These are phyloP conservation scores for Drosophila mettleri DNA, from an alignment of 2,888 invertebrate genomes.

Conservation along the genomic window DNA sequence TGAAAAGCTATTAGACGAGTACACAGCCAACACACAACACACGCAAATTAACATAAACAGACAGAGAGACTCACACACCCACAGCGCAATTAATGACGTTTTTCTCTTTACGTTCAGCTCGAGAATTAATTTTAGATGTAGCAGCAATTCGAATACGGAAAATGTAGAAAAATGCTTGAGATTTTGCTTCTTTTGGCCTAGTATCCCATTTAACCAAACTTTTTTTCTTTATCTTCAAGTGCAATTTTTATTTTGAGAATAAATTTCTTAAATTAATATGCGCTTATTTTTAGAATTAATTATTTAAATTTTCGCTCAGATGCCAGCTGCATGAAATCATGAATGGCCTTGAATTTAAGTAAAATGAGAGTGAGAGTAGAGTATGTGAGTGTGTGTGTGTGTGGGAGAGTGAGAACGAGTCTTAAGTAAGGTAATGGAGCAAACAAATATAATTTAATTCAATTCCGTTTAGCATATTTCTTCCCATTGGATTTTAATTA, in stretches of 20 bases:
- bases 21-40: constrained; percentile 9
- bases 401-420: background rate
- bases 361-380: background rate
- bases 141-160: constrained; percentile 10
- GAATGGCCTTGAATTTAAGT: constrained; percentile 55
- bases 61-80: background rate
- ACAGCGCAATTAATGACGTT: constrained; percentile 69
- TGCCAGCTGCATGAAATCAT: constrained; percentile 67
- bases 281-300: constrained; percentile 57
- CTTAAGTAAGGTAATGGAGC: too few species aligned
- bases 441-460: background rate
- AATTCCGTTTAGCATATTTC: background rate
- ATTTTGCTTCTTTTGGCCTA: constrained; percentile 34
- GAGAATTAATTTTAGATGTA: constrained; percentile 65
- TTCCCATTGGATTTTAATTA: constrained; percentile 8
- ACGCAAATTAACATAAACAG: background rate
- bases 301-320: constrained; percentile 35
- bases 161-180: constrained; percentile 19
- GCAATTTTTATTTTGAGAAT: constrained; percentile 55
- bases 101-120: constrained; percentile 44
- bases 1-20: constrained; percentile 44
- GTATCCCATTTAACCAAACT: constrained; percentile 21
- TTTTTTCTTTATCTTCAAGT: constrained; percentile 30
- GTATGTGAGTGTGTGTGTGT: background rate
- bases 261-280: constrained; percentile 45